Evolutionary conservation across 2,113 vertebrate species (phyloP).

Genomic region (Sphyrna mokarran): DNA sequence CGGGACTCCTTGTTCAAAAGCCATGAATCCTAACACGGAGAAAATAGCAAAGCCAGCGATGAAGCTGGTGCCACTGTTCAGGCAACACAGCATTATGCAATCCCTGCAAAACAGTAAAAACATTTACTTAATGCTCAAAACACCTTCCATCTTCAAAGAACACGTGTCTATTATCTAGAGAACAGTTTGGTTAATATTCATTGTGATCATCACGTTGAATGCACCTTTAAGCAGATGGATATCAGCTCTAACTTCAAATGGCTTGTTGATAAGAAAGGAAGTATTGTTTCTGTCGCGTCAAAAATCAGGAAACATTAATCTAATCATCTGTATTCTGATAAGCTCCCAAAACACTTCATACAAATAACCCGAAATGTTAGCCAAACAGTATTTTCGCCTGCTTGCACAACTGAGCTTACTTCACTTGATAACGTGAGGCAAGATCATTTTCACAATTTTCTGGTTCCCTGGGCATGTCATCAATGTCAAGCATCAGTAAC

Average conservation of each 20-base stretch:
- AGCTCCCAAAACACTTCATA: not conserved
- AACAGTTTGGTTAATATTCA: not conserved
- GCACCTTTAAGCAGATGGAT: not conserved
- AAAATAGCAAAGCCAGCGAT: conserved; percentile 97
- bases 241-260: not conserved
- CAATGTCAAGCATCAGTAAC: not conserved
- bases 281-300: not conserved
- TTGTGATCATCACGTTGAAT: not conserved
- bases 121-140: not conserved
- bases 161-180: no score
- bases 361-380: not conserved
- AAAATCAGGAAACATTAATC: not conserved
- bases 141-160: not conserved
- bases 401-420: not conserved
- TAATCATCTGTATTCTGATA: not conserved
- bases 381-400: not conserved
- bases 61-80: conserved; percentile 97
- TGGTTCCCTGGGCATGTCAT: not conserved
- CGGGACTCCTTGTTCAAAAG: conserved; percentile 88
- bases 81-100: conserved; percentile 91
- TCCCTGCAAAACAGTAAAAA: conserved; percentile 61
- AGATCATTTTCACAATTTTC: conserved; percentile 11
- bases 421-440: not conserved
- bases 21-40: conserved; percentile 97
- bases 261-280: not conserved